Evolutionary conservation across 2,797 vertebrate genomes (phyloP).

Genomic region (Diplodus sargus): DNA sequence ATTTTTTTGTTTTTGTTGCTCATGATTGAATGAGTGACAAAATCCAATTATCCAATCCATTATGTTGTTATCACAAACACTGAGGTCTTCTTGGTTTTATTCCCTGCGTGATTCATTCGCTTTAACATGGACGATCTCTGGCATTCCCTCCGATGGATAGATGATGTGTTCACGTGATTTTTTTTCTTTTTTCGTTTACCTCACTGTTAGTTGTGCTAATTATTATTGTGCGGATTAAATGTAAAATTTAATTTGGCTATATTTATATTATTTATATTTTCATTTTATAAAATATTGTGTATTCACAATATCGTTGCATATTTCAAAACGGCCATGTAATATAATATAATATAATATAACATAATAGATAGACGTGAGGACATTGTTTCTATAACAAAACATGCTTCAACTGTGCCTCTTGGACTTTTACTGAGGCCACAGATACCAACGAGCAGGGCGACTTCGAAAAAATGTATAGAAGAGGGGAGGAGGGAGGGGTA

Average conservation of each 20-base stretch:
- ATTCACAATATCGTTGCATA: accelerated
- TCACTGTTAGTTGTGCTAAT: constrained; percentile 2
- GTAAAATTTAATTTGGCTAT: neutral
- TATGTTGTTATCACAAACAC: too few species aligned
- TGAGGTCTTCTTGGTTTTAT: neutral
- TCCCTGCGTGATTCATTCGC: neutral
- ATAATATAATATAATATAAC: neutral
- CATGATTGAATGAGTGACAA: too few species aligned
- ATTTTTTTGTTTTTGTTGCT: too few species aligned
- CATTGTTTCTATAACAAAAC: neutral
- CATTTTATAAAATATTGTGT: neutral
- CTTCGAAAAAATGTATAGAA: neutral
- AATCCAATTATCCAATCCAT: too few species aligned
- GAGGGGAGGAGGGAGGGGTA: neutral
- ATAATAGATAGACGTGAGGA: neutral
- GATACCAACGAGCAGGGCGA: neutral
- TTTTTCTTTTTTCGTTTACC: neutral
- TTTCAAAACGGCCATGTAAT: neutral
- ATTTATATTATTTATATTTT: accelerated
- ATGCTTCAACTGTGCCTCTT: neutral
- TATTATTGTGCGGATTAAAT: neutral
- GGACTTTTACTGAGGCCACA: neutral
- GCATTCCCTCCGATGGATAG: constrained; percentile 15
- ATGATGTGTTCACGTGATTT: constrained; percentile 48
- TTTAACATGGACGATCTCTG: constrained; percentile 58